Evolutionary conservation across 2,113 vertebrate species (phyloP).

Genomic region (Psilopogon haemacephalus): DNA sequence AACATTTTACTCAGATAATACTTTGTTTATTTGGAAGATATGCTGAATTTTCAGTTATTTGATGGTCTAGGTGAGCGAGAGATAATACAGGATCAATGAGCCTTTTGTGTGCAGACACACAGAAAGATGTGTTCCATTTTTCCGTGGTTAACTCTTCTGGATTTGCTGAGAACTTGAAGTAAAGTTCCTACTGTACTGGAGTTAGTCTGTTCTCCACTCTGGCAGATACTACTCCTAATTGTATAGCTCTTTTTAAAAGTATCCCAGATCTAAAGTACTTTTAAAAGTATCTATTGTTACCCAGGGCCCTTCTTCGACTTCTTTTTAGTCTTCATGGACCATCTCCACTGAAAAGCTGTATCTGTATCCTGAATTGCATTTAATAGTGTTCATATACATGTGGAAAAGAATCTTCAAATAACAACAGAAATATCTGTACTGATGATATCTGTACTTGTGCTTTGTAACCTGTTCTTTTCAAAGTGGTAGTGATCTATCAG

Average conservation of each 20-base stretch:
- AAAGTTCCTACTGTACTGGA: background rate
- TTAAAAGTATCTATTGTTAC: background rate
- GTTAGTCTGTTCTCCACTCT: background rate
- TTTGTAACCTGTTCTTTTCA: background rate
- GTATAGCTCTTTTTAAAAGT: background rate
- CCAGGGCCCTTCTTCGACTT: background rate
- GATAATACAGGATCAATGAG: accelerated
- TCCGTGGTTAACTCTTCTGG: background rate
- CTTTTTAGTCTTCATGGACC: background rate
- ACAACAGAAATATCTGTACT: accelerated
- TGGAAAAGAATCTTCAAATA: background rate
- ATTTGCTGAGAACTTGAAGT: background rate
- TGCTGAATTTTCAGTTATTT: background rate
- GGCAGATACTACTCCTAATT: background rate
- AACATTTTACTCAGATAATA: background rate
- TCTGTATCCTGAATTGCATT: background rate
- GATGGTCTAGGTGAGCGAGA: background rate
- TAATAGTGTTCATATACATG: background rate
- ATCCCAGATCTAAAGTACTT: too few species aligned
- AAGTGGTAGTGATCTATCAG: background rate
- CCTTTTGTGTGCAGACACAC: background rate
- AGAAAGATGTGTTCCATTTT: background rate
- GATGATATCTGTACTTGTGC: background rate
- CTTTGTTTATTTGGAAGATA: background rate
- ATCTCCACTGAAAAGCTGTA: background rate